A percentile compares a stretch with the other conserved stretches of the same genome.
These are phyloP conservation scores for Aspiorhynchus laticeps DNA, from an alignment of 2,113 vertebrate genomes.

Conservation along the genomic window DNA sequence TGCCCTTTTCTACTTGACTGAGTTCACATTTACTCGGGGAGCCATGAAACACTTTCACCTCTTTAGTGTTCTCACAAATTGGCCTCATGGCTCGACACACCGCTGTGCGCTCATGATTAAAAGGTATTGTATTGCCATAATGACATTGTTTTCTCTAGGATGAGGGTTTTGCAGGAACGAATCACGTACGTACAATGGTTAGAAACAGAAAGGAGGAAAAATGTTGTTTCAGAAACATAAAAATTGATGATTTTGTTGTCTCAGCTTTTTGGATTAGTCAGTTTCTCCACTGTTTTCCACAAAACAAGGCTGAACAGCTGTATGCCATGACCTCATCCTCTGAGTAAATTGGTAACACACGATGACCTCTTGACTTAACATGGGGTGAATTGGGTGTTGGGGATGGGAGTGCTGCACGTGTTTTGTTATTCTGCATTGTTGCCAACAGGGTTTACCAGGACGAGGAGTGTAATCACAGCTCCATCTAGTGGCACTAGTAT, in stretches of 20 bases:
- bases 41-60: constrained; percentile 39
- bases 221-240: background rate
- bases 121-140: constrained; percentile 48
- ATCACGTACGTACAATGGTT: constrained; percentile 20
- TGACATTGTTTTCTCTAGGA: constrained; percentile 41
- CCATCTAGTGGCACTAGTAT: constrained; percentile 46
- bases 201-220: background rate
- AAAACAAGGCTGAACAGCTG: constrained; percentile 54
- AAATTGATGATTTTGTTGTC: background rate
- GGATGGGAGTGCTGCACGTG: background rate
- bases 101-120: constrained; percentile 35
- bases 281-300: background rate
- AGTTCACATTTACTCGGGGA: constrained; percentile 30
- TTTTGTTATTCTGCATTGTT: background rate
- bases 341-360: constrained; percentile 69
- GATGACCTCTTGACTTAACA: constrained; percentile 56
- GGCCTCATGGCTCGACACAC: constrained; percentile 37
- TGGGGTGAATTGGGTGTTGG: constrained; percentile 7
- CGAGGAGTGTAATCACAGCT: constrained; percentile 1
- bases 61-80: constrained; percentile 32
- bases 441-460: background rate
- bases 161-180: constrained; percentile 25
- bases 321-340: constrained; percentile 63
- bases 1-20: constrained; percentile 24
- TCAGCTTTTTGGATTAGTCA: background rate